Evolutionary conservation across 2,888 invertebrate species (phyloP).

Genomic region (Apodemia hepburni): DNA sequence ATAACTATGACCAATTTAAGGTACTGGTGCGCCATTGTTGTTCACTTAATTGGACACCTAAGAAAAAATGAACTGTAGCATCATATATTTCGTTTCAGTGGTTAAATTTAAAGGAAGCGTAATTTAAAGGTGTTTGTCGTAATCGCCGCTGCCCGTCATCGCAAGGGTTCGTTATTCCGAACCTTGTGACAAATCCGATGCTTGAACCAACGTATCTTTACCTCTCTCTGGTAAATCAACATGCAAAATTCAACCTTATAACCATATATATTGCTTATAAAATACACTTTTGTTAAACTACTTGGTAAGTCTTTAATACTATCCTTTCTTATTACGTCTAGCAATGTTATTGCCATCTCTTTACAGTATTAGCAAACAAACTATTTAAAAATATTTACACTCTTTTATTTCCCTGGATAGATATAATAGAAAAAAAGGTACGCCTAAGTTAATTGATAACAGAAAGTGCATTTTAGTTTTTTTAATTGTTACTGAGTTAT

Average conservation of each 20-base stretch:
- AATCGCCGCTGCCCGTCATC: slow-evolving; percentile 49
- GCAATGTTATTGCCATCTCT: slow-evolving; percentile 62
- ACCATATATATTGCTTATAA: slow-evolving; percentile 20
- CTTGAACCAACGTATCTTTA: slow-evolving; percentile 47
- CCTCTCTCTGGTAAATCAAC: slow-evolving; percentile 38
- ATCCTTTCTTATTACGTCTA: slow-evolving; percentile 68
- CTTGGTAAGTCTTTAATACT: slow-evolving; percentile 46
- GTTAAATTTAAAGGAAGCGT: neutral
- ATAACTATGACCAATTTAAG: too few species aligned
- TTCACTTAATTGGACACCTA: too few species aligned
- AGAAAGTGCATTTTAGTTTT: neutral
- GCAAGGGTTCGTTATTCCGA: slow-evolving; percentile 59
- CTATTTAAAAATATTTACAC: slow-evolving; percentile 63
- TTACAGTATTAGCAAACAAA: slow-evolving; percentile 60
- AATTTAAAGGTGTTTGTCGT: slow-evolving; percentile 39
- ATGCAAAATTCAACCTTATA: slow-evolving; percentile 51
- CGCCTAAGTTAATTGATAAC: neutral
- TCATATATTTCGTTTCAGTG: neutral
- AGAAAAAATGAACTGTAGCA: too few species aligned
- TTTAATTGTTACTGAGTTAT: neutral
- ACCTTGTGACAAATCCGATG: slow-evolving; percentile 59
- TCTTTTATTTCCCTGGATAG: slow-evolving; percentile 52
- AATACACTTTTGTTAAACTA: slow-evolving; percentile 24
- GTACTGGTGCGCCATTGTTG: too few species aligned
- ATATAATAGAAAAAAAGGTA: slow-evolving; percentile 26